These are phyloP conservation scores for Cyphotilapia sp. DNA, from an alignment of 2,113 vertebrate genomes.

Conservation along the genomic window DNA sequence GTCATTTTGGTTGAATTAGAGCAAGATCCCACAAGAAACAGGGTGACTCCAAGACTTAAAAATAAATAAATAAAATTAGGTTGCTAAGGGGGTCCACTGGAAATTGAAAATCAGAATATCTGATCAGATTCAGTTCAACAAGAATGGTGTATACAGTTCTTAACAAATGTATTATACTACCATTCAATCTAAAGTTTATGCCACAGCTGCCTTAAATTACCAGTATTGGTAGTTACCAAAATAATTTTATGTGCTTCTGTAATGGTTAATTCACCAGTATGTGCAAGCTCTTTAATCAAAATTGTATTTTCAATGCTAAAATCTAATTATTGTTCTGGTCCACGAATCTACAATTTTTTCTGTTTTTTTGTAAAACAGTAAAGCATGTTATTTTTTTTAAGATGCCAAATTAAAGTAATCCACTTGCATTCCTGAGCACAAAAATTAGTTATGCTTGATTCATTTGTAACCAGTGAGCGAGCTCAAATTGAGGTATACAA, in stretches of 20 bases:
- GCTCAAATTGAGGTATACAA: neutral
- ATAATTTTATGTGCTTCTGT: neutral
- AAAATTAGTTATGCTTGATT: neutral
- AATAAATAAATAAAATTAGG: rapidly evolving
- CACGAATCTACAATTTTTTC: neutral
- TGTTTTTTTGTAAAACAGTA: neutral
- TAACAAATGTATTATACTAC: neutral
- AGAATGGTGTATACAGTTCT: neutral
- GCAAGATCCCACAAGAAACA: neutral
- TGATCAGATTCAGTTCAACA: neutral
- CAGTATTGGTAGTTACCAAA: neutral
- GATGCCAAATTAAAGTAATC: neutral
- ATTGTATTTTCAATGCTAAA: neutral
- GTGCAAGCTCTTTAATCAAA: neutral
- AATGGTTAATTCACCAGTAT: neutral
- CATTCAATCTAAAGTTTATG: neutral
- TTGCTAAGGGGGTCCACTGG: neutral
- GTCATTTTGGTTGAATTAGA: neutral
- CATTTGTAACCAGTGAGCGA: neutral
- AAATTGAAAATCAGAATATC: neutral
- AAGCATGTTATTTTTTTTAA: neutral
- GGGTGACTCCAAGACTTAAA: neutral
- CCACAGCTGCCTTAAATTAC: neutral
- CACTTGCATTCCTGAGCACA: neutral
- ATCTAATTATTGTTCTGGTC: neutral